A percentile compares a stretch with the other conserved stretches of the same genome.
Evolutionary conservation across 2,888 invertebrate genomes (phyloP).

Genomic region (Escarpia spicata): DNA sequence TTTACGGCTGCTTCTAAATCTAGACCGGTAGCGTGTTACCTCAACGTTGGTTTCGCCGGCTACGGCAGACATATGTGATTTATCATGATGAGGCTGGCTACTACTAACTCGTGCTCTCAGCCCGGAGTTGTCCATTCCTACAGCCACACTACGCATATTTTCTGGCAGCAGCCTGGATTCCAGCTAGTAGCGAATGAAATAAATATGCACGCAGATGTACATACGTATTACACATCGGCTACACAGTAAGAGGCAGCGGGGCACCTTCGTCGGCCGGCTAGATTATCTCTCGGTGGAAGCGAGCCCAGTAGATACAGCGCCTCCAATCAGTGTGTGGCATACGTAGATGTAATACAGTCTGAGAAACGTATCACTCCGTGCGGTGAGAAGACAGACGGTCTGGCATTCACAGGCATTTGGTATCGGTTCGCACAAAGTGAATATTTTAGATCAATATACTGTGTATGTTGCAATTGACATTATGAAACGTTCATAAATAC

Average conservation of each 20-base stretch:
- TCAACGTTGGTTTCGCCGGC: neutral
- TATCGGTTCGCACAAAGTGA: neutral
- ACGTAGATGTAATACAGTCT: neutral
- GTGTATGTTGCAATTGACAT: neutral
- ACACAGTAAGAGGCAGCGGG: neutral
- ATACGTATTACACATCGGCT: neutral
- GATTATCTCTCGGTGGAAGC: neutral
- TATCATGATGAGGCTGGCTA: neutral
- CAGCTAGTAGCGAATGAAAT: neutral
- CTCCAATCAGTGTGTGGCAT: neutral
- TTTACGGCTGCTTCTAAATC: neutral
- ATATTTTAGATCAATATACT: neutral
- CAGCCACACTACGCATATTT: neutral
- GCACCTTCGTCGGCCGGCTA: neutral
- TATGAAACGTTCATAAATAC: neutral
- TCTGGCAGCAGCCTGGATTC: neutral
- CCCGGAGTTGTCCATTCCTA: neutral
- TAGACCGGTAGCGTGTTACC: neutral
- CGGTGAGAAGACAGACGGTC: neutral
- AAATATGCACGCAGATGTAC: neutral
- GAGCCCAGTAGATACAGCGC: neutral
- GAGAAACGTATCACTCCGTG: neutral
- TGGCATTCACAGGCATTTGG: neutral
- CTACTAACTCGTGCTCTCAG: neutral
- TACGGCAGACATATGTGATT: neutral